A percentile compares a stretch with the other conserved stretches of the same genome.
phyloP scores from a whole-genome alignment of 2,113 vertebrate species.

The Oreochromis spilurus region DNA sequence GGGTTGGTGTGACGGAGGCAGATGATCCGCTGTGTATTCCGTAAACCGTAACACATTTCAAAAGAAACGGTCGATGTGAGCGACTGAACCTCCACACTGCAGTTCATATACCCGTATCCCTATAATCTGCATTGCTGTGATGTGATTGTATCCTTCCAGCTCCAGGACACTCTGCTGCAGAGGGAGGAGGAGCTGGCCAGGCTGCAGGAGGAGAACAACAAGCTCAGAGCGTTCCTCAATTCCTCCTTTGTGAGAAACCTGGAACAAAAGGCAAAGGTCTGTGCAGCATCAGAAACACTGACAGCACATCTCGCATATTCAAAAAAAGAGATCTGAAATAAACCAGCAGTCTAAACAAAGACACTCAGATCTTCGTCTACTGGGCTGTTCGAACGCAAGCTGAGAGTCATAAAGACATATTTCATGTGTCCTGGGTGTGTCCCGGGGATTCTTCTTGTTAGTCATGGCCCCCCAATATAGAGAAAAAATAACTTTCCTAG shows the following conservation, averaged over 20 bases:
- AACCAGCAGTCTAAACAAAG: neutral
- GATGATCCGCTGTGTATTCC: neutral
- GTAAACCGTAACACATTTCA: neutral
- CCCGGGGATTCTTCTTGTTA: neutral
- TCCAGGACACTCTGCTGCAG: constrained; percentile 89
- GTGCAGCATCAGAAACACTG: neutral
- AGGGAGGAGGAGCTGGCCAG: constrained; percentile 90
- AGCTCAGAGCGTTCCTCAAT: constrained; percentile 86
- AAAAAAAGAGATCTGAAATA: neutral
- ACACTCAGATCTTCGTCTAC: neutral
- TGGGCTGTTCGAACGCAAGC: neutral
- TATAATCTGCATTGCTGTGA: neutral
- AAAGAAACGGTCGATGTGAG: neutral
- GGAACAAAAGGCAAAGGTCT: constrained; percentile 66
- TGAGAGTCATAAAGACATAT: neutral
- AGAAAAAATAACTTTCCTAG: accelerated
- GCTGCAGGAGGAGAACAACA: constrained; percentile 89
- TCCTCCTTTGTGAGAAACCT: constrained; percentile 84
- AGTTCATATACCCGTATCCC: accelerated
- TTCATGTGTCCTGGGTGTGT: neutral
- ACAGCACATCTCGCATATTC: neutral
- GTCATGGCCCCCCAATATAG: neutral
- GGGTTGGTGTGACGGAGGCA: neutral
- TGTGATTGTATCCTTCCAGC: constrained; percentile 63
- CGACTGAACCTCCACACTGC: neutral